Conservation (phyloP, 2,113 vertebrate species). For the Psophia crepitans region DNA sequence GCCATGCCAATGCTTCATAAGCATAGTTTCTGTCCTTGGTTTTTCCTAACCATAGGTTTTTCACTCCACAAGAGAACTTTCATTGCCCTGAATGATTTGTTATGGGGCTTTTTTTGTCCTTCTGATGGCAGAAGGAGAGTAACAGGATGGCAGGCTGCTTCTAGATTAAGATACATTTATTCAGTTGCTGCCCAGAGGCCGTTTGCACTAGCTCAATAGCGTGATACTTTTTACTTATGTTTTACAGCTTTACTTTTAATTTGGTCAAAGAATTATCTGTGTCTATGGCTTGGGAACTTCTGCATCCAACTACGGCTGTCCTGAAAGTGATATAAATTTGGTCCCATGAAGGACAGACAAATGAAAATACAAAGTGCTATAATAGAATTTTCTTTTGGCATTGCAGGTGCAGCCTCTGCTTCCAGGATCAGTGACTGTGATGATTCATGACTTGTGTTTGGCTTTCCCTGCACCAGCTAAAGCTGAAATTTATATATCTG, state of each 20-base stretch:
- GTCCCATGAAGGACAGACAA: not conserved
- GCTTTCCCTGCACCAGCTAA: constrained; percentile 84
- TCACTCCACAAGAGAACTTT: not conserved
- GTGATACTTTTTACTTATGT: not conserved
- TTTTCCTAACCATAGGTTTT: not conserved
- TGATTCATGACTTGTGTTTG: constrained; percentile 93
- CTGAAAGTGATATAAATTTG: not conserved
- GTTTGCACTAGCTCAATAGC: not conserved
- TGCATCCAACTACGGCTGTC: not conserved
- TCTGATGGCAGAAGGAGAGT: not conserved
- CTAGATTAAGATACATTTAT: not conserved
- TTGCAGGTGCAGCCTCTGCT: constrained; percentile 84
- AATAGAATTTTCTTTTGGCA: not conserved
- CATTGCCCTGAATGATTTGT: not conserved
- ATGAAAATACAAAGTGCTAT: not conserved
- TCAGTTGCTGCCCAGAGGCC: not conserved
- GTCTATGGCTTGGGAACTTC: not conserved
- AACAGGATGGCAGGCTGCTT: not conserved
- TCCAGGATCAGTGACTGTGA: constrained; percentile 80
- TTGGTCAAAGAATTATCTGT: not conserved
- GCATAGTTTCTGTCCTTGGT: not conserved
- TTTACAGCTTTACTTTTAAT: not conserved
- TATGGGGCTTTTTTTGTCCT: not conserved
- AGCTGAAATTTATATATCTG: constrained; percentile 82
- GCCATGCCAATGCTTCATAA: not conserved